These are phyloP conservation scores for Aulostomus chinensis DNA, from an alignment of 2,797 vertebrate species.

Conservation along the genomic window DNA sequence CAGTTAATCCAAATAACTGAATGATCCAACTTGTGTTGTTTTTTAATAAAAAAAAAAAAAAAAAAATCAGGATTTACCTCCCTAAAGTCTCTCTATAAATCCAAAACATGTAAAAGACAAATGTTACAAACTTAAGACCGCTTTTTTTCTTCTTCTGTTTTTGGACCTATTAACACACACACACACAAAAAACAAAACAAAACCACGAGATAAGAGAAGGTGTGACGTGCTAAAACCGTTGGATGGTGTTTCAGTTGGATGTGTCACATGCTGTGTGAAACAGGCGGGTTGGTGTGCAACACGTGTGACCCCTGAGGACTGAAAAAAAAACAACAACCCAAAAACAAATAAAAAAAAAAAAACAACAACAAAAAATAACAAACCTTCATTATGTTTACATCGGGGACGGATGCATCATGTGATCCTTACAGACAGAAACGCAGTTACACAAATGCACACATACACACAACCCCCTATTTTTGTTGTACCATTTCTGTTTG, in stretches of 20 bases:
- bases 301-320: conserved; percentile 83
- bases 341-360: conserved; percentile 27
- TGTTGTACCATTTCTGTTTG: conserved; percentile 74
- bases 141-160: too few species aligned
- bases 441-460: conserved; percentile 60
- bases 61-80: conserved; percentile 34
- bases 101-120: conserved; percentile 24
- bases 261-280: conserved; percentile 62
- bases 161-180: conserved; percentile 34
- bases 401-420: conserved; percentile 65
- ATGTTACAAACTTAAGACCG: not conserved
- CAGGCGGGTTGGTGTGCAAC: conserved; percentile 72
- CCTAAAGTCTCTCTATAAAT: conserved; percentile 49
- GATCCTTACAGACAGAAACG: conserved; percentile 51
- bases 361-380: conserved; percentile 19
- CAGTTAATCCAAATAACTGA: conserved; percentile 30
- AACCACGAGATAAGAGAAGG: conserved; percentile 36
- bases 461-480: too few species aligned
- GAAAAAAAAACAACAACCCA: conserved; percentile 26
- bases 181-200: conserved; percentile 28
- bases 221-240: too few species aligned
- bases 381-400: conserved; percentile 74
- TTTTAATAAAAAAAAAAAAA: conserved; percentile 2
- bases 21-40: conserved; percentile 19
- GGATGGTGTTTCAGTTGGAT: too few species aligned